phyloP scores from a whole-genome alignment of 2,113 vertebrate genomes.

The Pyrgilauda ruficollis region DNA sequence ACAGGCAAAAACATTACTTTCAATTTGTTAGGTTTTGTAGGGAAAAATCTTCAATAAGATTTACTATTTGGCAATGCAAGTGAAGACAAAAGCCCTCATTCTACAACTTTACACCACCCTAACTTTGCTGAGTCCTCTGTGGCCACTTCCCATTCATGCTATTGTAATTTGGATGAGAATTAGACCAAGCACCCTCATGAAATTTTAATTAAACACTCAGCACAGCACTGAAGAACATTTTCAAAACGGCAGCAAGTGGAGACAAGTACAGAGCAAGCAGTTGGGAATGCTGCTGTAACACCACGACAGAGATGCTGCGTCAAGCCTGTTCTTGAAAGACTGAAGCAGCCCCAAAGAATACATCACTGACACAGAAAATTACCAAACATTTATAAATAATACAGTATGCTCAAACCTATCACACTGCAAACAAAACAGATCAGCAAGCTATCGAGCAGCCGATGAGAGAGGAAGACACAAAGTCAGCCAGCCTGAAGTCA shows the following conservation, averaged over 20 bases:
- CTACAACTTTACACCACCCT: not conserved
- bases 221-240: not conserved
- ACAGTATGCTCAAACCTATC: conserved; percentile 48
- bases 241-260: not conserved
- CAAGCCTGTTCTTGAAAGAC: not conserved
- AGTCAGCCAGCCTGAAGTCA: conserved; percentile 42
- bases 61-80: not conserved
- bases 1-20: not conserved
- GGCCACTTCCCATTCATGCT: not conserved
- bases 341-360: conserved; percentile 19
- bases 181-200: not conserved
- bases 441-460: conserved; percentile 37
- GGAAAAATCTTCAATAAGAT: not conserved
- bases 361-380: conserved; percentile 56
- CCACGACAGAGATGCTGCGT: not conserved
- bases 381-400: conserved; percentile 61
- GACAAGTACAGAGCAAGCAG: not conserved
- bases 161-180: not conserved
- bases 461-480: not conserved
- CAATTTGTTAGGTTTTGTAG: not conserved
- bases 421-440: conserved; percentile 59
- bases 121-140: not conserved
- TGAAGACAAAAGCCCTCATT: not conserved
- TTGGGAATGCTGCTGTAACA: not conserved
- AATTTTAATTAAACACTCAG: conserved; percentile 21